Conservation (phyloP, 2,888 invertebrate species). For the Alentia gelatinosa region DNA sequence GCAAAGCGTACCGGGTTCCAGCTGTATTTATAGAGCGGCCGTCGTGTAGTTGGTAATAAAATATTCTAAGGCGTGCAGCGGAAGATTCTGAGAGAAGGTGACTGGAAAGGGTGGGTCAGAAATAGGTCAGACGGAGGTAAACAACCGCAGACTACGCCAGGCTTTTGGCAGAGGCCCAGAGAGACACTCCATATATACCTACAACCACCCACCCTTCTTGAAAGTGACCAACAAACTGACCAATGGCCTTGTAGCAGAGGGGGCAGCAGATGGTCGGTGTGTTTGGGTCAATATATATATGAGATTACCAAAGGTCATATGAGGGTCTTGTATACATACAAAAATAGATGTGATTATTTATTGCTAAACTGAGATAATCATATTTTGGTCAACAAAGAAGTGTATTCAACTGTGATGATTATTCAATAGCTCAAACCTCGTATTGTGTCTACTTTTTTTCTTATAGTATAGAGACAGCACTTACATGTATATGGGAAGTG, state of each 20-base stretch:
- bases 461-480: too few relatives aligned
- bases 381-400: too few relatives aligned
- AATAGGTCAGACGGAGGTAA: constrained; percentile 33
- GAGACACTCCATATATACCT: not conserved
- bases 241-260: not conserved
- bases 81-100: not conserved
- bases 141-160: not conserved
- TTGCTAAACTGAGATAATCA: too few relatives aligned
- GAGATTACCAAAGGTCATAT: not conserved
- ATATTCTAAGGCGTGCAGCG: not conserved
- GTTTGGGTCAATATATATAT: not conserved
- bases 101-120: constrained; percentile 15
- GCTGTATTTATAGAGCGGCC: not conserved
- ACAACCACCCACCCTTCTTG: too few relatives aligned
- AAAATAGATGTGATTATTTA: too few relatives aligned
- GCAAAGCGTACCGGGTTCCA: not conserved
- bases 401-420: too few relatives aligned
- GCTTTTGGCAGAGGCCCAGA: not conserved
- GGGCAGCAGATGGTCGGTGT: not conserved
- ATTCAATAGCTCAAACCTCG: too few relatives aligned
- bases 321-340: too few relatives aligned
- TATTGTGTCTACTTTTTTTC: too few relatives aligned
- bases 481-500: too few relatives aligned
- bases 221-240: not conserved
- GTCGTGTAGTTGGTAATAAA: not conserved